Percentiles rank a stretch among this genome's conserved stretches.
phyloP scores from a whole-genome alignment of 2,113 vertebrate species.

The Catharus minimus region DNA sequence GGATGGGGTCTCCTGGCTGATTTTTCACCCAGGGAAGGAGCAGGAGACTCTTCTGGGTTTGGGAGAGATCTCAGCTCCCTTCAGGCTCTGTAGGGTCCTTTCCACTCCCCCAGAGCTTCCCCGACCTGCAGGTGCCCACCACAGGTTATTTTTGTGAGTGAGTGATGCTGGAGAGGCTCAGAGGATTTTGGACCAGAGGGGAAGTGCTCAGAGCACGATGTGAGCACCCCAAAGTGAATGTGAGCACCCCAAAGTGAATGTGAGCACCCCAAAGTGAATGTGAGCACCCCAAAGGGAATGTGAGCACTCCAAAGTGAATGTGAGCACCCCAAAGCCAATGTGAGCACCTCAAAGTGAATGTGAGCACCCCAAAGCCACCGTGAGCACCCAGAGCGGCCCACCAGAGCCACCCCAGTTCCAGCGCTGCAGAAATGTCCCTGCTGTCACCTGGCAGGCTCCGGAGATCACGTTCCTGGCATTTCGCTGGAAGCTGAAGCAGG shows the following conservation, averaged over 20 bases:
- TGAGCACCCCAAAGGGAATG: no score
- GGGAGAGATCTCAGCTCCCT: neutral
- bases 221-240: neutral
- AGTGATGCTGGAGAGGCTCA: rapidly evolving
- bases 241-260: no score
- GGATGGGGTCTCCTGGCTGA: neutral
- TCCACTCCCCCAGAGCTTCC: no score
- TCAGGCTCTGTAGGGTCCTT: neutral
- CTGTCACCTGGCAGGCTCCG: neutral
- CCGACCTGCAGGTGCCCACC: neutral
- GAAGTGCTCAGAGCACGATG: rapidly evolving
- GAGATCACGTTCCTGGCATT: slow-evolving; percentile 41
- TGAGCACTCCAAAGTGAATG: no score
- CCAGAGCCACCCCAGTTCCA: rapidly evolving
- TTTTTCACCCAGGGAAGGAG: neutral
- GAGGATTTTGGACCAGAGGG: neutral
- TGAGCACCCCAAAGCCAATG: no score
- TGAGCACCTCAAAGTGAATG: no score
- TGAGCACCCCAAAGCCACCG: no score
- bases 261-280: no score
- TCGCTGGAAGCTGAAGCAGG: slow-evolving; percentile 34
- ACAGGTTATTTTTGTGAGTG: neutral
- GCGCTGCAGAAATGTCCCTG: neutral
- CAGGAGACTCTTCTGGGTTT: neutral
- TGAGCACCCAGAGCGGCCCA: rapidly evolving